These are phyloP conservation scores for Calameuta pallipes DNA, from an alignment of 2,888 invertebrate species.

Conservation along the genomic window DNA sequence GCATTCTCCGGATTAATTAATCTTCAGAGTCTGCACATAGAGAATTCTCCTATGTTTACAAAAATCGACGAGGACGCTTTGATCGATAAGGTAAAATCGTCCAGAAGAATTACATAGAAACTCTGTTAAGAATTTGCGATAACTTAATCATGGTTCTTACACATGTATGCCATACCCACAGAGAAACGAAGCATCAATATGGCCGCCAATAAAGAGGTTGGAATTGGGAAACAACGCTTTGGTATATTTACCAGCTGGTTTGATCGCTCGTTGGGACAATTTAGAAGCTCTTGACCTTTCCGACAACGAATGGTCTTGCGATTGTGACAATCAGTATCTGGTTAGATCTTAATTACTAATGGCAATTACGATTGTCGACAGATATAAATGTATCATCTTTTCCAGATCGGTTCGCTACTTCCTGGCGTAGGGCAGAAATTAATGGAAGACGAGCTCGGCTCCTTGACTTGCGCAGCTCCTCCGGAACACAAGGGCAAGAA, in stretches of 20 bases:
- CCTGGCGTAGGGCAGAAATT: slow-evolving; percentile 45
- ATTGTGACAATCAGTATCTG: slow-evolving; percentile 83
- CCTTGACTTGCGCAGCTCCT: slow-evolving; percentile 74
- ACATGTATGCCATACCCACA: background rate
- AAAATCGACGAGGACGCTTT: slow-evolving; percentile 74
- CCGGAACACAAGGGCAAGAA: slow-evolving; percentile 72
- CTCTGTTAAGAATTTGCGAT: background rate
- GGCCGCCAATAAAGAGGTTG: slow-evolving; percentile 77
- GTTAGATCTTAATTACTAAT: slow-evolving; percentile 56
- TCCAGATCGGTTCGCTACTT: slow-evolving; percentile 45
- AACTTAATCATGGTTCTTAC: background rate
- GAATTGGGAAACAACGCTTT: slow-evolving; percentile 80
- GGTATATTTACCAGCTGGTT: slow-evolving; percentile 73
- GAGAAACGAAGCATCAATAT: slow-evolving; percentile 67
- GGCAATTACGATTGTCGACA: background rate
- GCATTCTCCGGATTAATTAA: slow-evolving; percentile 71
- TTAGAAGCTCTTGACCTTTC: slow-evolving; percentile 76
- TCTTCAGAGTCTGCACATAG: slow-evolving; percentile 72
- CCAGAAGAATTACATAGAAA: background rate
- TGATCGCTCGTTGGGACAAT: slow-evolving; percentile 78
- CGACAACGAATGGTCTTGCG: slow-evolving; percentile 82
- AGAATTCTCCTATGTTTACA: slow-evolving; percentile 73
- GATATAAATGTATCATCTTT: slow-evolving; percentile 26
- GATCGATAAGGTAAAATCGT: slow-evolving; percentile 57
- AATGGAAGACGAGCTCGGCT: slow-evolving; percentile 39